Base-by-base conservation (phyloP, 1,140 invertebrate genomes). In the Eciton burchellii region DNA sequence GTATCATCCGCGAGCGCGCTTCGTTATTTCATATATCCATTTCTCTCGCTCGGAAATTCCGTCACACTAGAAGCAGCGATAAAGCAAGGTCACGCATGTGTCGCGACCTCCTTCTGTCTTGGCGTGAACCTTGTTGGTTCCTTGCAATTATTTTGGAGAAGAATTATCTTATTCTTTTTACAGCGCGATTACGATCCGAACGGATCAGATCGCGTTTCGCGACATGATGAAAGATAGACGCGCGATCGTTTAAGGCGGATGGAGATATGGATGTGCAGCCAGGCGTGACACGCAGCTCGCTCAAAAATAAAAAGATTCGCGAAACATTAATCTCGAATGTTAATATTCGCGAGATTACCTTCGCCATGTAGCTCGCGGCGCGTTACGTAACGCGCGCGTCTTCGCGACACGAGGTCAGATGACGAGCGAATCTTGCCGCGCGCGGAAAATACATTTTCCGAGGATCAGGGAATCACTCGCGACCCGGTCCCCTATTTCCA, bases 11-110 rank as follows among this genome's bases (percentile, higher is more conserved):
- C 24, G 57, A 11, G 57, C 72, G 5, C 43, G 43, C 35, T 74
- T 65, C 26, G 35, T 21, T 72, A 76, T 76, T 76, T 76, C 35
- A 73, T 65, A 29, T 35, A 76, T 65, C 63, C 59, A 26, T 49
- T 3, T 12, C 12, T n/a, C 47, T 45, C 6, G 26, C 14, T 12
- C 72, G 72, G 62, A 76, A 76, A 76, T 19, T 65, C 57, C 56
- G 26, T 52, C 49, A 63, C 26, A 21, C 16, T 76, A 52, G 49
- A 76, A 76, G n/a, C 43, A 21, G n/a, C 57, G 65, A 76, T 76
- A 63, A 76, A 76, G 65, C 72, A 35, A 76, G 57, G 59, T 76
- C 43, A 24, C 72, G 72, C n/a, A 26, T 41, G 57, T 11, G 16
- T 74, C 26, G 26, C 72, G 63, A 65, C 26, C 26, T 63, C 43